Conservation (phyloP, 1,140 invertebrate genomes). For the Sesamia nonagrioides region DNA sequence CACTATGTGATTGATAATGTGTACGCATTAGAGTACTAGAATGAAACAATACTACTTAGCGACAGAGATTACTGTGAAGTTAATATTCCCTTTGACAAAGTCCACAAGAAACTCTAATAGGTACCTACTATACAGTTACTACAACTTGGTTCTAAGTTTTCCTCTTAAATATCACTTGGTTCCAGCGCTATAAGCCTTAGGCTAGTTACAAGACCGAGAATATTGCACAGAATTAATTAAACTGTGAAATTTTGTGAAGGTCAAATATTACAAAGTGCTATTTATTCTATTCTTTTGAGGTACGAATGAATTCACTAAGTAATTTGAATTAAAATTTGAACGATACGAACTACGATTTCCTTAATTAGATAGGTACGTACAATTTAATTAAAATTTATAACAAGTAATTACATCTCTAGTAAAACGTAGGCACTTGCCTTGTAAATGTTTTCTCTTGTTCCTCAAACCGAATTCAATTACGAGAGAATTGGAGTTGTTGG, state of each 20-base stretch:
- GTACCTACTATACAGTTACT: not conserved
- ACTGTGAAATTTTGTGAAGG: not conserved
- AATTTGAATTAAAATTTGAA: constrained; percentile 26
- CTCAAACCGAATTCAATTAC: too few species aligned
- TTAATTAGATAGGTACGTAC: not conserved
- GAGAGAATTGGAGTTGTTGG: too few species aligned
- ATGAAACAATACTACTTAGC: not conserved
- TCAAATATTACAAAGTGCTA: not conserved
- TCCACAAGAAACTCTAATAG: constrained; percentile 6
- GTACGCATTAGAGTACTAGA: not conserved
- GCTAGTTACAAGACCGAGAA: not conserved
- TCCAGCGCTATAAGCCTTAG: not conserved
- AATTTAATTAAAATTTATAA: not conserved
- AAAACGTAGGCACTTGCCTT: too few species aligned
- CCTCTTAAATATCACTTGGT: constrained; percentile 23
- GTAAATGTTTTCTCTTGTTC: too few species aligned
- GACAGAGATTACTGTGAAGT: not conserved
- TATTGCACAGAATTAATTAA: constrained; percentile 3
- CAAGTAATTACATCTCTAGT: not conserved
- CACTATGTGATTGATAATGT: too few species aligned
- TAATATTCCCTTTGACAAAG: not conserved
- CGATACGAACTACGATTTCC: not conserved
- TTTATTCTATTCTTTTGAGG: constrained; percentile 9
- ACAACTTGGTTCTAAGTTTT: not conserved
- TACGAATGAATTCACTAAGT: not conserved